Percentiles rank a stretch among this genome's conserved stretches.
Evolutionary conservation across 2,797 vertebrate species (phyloP).

Genomic region (Luscinia megarhynchos): DNA sequence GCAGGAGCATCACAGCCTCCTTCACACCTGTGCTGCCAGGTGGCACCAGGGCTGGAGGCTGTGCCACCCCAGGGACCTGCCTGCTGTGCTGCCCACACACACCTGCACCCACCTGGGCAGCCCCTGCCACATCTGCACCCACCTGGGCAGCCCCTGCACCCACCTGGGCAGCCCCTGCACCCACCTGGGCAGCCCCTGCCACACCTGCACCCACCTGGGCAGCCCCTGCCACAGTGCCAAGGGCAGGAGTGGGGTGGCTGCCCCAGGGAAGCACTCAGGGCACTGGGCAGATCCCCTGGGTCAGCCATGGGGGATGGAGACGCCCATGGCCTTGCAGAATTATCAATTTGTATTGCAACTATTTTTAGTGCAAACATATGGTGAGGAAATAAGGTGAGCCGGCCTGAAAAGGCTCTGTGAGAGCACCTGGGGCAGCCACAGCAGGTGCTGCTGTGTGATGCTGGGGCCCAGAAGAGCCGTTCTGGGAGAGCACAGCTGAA

Average conservation of each 20-base stretch:
- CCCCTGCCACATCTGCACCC: no score
- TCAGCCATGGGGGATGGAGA: accelerated
- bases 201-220: no score
- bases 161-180: no score
- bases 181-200: no score
- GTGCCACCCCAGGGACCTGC: not conserved
- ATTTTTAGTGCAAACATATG: constrained; percentile 41
- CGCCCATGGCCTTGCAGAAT: not conserved
- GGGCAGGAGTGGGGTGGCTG: not conserved
- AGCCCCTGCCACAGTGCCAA: no score
- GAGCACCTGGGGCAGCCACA: constrained; percentile 50
- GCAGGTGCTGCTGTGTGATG: constrained; percentile 9
- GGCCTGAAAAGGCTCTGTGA: constrained; percentile 55
- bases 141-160: no score
- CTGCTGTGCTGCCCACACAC: no score
- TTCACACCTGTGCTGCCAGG: not conserved
- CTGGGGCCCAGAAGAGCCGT: not conserved
- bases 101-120: no score
- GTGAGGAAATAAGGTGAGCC: constrained; percentile 37
- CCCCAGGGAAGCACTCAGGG: accelerated
- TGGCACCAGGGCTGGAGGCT: not conserved
- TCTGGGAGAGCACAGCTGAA: not conserved
- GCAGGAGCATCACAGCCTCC: not conserved
- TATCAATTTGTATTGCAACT: not conserved
- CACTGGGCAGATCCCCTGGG: not conserved